Conservation (phyloP, 2,888 invertebrate genomes). For the Synergus gifuensis region DNA sequence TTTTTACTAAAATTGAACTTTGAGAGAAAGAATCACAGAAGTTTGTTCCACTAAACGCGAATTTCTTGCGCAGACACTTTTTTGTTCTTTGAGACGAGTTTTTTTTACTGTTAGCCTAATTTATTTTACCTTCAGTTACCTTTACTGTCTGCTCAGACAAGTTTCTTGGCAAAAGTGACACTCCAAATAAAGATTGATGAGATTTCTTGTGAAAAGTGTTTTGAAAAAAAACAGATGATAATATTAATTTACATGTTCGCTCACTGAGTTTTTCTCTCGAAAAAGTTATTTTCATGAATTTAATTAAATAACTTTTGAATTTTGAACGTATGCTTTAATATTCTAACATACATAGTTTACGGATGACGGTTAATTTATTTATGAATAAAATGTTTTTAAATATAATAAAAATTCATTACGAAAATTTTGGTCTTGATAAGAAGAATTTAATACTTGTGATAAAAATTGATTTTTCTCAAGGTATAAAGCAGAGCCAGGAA, state of each 20-base stretch:
- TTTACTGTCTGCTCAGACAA: background rate
- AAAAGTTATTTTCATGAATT: too few relatives aligned
- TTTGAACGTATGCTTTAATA: too few relatives aligned
- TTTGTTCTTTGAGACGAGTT: background rate
- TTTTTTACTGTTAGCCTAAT: background rate
- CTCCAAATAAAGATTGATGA: constrained; percentile 8
- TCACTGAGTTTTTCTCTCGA: too few relatives aligned
- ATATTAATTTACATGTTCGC: background rate
- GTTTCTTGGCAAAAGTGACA: background rate
- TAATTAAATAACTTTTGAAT: too few relatives aligned
- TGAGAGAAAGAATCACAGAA: constrained; percentile 20
- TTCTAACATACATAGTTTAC: background rate
- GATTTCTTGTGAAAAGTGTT: background rate
- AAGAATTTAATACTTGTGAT: background rate
- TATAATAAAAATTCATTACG: background rate
- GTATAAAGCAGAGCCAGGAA: constrained; percentile 33
- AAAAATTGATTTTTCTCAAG: background rate
- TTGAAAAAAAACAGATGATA: background rate
- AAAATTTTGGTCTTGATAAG: background rate
- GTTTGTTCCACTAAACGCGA: constrained; percentile 1
- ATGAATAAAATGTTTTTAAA: background rate
- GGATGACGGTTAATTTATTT: background rate
- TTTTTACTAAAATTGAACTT: background rate
- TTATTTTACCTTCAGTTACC: background rate
- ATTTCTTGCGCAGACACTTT: background rate